Evolutionary conservation across 2,888 invertebrate genomes (phyloP), one percentile per base, ranked within the genome.

Genomic region (Neocrepidodera transversa): DNA sequence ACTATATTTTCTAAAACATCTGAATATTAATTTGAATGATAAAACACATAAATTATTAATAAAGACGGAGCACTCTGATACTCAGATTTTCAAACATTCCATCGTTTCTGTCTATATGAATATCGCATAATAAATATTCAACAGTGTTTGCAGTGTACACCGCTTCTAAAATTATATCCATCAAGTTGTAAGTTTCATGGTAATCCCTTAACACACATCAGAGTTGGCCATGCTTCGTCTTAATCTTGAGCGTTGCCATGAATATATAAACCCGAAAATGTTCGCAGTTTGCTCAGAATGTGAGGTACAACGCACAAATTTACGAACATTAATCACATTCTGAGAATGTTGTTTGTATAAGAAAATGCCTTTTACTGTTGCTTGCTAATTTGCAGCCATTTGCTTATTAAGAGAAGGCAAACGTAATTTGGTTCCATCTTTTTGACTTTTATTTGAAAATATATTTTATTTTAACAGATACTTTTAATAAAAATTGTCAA

Each of bases 221-320:
- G 64, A 72, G 73, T 73, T 71, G 75, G 74, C 72, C 74, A 70
- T 71, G 68, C 71, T 74, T 66, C 73, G 73, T 76, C 77, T 77
- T 77, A 76, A 77, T 76, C 76, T 76, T 74, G 75, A 75, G 72
- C 76, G 76, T 72, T 73, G 69, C 74, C 71, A 70, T 77, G 77
- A 77, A 77, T 77, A 77, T 74, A 75, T 76, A 75, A 76, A 72
- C 61, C 57, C 68, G 68, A 69, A 72, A 74, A 73, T 68, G 71
- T 63, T 71, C 64, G 67, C 66, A 71, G 69, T 70, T 70, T 68
- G 68, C 55, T 50, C 16, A 60, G 61, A 63, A 54, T 63, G 61
- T 45, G 28, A 49, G 20, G 18, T 23, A 13, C 32, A 13, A 28
- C 18, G 32, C 11, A 54, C 52, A 50, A 60, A 51, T 53, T 59